Evolutionary conservation across 2,797 vertebrate genomes (phyloP).

Genomic region (Austrolebias charrua): DNA sequence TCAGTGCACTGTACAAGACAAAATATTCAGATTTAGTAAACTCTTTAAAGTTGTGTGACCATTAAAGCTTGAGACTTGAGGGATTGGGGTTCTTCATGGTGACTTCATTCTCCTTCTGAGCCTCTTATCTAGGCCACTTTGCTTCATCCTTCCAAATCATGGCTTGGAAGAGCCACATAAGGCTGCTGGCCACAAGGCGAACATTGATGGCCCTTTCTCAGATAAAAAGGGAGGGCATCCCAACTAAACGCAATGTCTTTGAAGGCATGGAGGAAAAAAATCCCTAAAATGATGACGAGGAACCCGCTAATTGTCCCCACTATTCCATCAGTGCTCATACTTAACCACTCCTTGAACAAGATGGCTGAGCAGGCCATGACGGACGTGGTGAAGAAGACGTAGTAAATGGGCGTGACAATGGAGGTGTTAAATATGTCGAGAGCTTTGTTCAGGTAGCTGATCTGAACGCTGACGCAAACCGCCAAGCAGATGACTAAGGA

Average conservation of each 20-base stretch:
- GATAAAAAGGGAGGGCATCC: slow-evolving; percentile 78
- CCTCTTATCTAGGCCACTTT: slow-evolving; percentile 43
- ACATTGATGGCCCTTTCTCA: slow-evolving; percentile 61
- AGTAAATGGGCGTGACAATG: slow-evolving; percentile 84
- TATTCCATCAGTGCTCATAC: slow-evolving; percentile 77
- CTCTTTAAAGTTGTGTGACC: slow-evolving; percentile 13
- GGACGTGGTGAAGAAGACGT: slow-evolving; percentile 87
- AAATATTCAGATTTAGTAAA: slow-evolving; percentile 20
- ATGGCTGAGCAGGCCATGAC: slow-evolving; percentile 87
- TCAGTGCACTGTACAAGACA: slow-evolving; percentile 14
- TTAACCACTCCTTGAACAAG: slow-evolving; percentile 88
- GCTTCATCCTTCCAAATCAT: slow-evolving; percentile 35
- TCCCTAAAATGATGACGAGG: slow-evolving; percentile 83
- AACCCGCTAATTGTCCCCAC: slow-evolving; percentile 86
- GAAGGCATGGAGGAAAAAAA: slow-evolving; percentile 86
- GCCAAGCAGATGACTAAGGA: slow-evolving; percentile 80
- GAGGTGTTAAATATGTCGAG: slow-evolving; percentile 87
- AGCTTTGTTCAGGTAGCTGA: slow-evolving; percentile 88
- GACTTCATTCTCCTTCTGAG: slow-evolving; percentile 35
- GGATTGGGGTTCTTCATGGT: slow-evolving; percentile 22
- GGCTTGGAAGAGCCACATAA: slow-evolving; percentile 62
- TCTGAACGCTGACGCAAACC: slow-evolving; percentile 84
- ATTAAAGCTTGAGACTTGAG: slow-evolving; percentile 22
- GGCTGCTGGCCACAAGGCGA: slow-evolving; percentile 56
- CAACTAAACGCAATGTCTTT: slow-evolving; percentile 80